These are phyloP conservation scores for Macaria notata DNA, from an alignment of 2,888 invertebrate genomes.

Conservation along the genomic window DNA sequence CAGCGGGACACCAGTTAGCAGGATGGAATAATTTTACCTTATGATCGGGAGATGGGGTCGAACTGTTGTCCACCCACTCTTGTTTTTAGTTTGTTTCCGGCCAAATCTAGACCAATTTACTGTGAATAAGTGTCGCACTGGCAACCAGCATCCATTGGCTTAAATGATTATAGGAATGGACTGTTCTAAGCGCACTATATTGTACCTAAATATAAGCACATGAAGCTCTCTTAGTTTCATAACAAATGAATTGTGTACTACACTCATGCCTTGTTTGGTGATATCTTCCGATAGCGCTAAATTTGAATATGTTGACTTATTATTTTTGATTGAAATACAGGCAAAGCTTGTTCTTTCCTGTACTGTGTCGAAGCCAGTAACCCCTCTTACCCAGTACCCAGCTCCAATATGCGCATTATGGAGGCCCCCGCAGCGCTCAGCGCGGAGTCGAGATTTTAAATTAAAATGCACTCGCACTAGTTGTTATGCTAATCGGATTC, in stretches of 20 bases:
- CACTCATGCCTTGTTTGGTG: no score
- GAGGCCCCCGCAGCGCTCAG: conserved; percentile 34
- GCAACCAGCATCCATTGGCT: conserved; percentile 31
- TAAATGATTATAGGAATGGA: no score
- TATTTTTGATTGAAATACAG: no score
- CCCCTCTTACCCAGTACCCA: conserved; percentile 43
- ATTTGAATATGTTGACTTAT: no score
- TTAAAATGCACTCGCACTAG: conserved; percentile 51
- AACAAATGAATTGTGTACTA: no score
- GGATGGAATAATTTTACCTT: conserved; percentile 64
- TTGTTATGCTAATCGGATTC: conserved; percentile 54
- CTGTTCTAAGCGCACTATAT: no score
- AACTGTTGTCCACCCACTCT: conserved; percentile 58
- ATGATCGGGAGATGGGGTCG: conserved; percentile 54
- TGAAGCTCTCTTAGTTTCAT: no score
- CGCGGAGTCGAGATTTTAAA: conserved; percentile 46
- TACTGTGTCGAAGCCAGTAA: conserved; percentile 27
- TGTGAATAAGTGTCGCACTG: conserved; percentile 48
- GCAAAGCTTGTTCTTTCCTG: no score
- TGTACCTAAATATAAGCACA: no score
- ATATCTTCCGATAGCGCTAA: no score
- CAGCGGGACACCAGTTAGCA: conserved; percentile 47
- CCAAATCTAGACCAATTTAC: conserved; percentile 58
- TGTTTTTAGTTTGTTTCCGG: conserved; percentile 65
- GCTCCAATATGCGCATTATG: conserved; percentile 52